phyloP scores from a whole-genome alignment of 1,140 invertebrate species.

The Trichonephila inaurata region DNA sequence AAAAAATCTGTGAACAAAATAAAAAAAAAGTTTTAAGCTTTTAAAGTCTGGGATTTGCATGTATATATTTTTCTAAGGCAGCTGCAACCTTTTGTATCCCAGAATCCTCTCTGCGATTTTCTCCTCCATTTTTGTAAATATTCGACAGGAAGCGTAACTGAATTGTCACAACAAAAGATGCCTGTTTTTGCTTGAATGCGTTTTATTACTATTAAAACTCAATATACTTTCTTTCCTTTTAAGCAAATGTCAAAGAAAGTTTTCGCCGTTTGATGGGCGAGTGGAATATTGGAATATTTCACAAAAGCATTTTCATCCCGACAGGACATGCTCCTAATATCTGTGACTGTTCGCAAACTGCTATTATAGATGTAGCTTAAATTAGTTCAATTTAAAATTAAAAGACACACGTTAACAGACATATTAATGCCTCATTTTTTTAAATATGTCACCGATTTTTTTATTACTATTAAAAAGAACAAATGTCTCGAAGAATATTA shows the following conservation, averaged over 20 bases:
- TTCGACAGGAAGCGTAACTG: constrained; percentile 13
- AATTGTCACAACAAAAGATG: constrained; percentile 24
- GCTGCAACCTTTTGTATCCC: constrained; percentile 32
- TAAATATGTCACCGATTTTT: too few relatives aligned
- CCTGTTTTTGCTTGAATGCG: constrained; percentile 35
- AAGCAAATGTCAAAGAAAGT: neutral
- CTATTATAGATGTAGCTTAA: too few relatives aligned
- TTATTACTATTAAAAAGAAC: too few relatives aligned
- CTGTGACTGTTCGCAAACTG: too few relatives aligned
- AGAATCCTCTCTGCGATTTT: neutral
- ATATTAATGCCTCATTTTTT: too few relatives aligned
- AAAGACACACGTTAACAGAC: too few relatives aligned
- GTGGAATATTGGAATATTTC: neutral
- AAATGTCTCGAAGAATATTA: too few relatives aligned
- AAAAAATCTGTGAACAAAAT: neutral
- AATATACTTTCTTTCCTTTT: neutral
- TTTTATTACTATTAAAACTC: constrained; percentile 62
- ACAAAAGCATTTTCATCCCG: neutral
- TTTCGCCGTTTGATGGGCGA: constrained; percentile 7
- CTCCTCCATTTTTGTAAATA: neutral
- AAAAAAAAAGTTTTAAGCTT: constrained; percentile 48
- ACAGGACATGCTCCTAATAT: neutral
- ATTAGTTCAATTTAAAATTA: too few relatives aligned
- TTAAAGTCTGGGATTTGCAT: constrained; percentile 58
- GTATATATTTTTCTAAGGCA: constrained; percentile 54